Evolutionary conservation across 2,113 vertebrate genomes (phyloP).

Genomic region (Scopus umbretta): DNA sequence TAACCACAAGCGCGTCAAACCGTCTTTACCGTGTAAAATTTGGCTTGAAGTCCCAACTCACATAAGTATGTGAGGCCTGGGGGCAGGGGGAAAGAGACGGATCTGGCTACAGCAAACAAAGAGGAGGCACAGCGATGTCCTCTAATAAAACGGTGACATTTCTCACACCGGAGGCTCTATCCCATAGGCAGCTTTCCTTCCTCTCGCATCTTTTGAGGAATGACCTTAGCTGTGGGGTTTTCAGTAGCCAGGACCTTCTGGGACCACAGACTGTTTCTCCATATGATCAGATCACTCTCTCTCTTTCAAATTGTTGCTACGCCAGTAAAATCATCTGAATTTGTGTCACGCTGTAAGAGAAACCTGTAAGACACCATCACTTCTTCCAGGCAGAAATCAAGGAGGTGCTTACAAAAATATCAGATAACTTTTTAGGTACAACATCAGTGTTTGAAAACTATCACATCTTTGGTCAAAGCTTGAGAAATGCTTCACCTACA

Average conservation of each 20-base stretch:
- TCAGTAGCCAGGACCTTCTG: background rate
- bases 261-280: background rate
- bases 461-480: background rate
- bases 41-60: slow-evolving; percentile 34
- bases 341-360: background rate
- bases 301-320: background rate
- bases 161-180: background rate
- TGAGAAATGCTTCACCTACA: background rate
- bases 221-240: background rate
- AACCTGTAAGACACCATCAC: background rate
- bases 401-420: background rate
- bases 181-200: background rate
- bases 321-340: background rate
- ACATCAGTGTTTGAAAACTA: no score
- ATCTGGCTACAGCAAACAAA: background rate
- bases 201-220: background rate
- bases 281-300: background rate
- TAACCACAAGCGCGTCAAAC: background rate
- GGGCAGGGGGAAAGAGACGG: background rate
- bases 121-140: background rate
- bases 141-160: background rate
- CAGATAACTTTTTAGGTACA: no score
- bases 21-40: background rate
- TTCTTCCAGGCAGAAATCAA: background rate
- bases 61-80: background rate